Evolutionary conservation across 2,113 vertebrate species (phyloP), one percentile per base, ranked within the genome.

Genomic region (Stigmatopora nigra): DNA sequence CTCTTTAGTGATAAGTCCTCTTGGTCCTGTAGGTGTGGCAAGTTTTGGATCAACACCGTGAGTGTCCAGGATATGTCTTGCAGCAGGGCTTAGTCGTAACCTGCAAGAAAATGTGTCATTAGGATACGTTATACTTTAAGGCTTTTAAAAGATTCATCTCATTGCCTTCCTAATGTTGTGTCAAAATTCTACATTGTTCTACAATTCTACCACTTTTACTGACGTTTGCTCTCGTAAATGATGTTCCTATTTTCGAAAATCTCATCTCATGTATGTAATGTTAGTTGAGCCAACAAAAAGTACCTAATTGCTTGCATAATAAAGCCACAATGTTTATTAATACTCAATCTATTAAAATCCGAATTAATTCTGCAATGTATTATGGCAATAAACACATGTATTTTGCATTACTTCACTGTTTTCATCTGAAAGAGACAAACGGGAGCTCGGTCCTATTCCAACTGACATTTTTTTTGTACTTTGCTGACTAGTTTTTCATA

Each of bases 1-100:
- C 97, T 98, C 96, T 80, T 98, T 99, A 20, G 95, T 99, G 85
- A 98, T 92, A 69, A 98, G 88, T 60, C 95, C 94, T 71, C 94
- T 91, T 75, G 91, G 94, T 12, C 96, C 95, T 22, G 94, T 91
- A 20, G 94, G 89, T 22, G 73, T 91, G 47, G 90, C 82, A 71
- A 88, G 76, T 73, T 88, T 91, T 38, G 91, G 84, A 68, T 97
- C 92, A 31, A 99, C 48, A 0, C 90, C 86, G 19, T 96, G 90
- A 0, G 92, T 94, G 78, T 92, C 91, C 82, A 99, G 57, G 88
- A 98, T 96, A 79, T 92, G 90, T 56, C 97, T 92, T 36, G 97
- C 96, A 74, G 97, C 96, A 61, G 97, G 95, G 88, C 96, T 98
- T 76, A 98, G 77, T 13, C 96, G 92, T 63, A 95, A 61, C 69